A percentile compares a stretch with the other conserved stretches of the same genome.
Conservation (phyloP, 2,888 invertebrate genomes). For the Thelaira solivaga region DNA sequence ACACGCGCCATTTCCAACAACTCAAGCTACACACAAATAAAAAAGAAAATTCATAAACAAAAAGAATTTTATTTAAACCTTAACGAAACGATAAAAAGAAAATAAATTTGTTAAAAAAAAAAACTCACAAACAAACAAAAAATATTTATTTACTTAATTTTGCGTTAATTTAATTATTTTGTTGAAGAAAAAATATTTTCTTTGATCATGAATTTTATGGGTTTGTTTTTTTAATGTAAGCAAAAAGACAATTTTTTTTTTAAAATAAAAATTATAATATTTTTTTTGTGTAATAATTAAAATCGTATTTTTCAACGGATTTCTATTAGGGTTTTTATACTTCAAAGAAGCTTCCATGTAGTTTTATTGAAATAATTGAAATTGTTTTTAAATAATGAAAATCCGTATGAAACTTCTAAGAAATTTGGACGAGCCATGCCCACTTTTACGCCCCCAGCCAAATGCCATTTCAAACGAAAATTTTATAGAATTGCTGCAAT, state of each 20-base stretch:
- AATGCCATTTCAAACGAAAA: too few species aligned
- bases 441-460: too few species aligned
- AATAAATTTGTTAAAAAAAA: conserved; percentile 25
- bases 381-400: too few species aligned
- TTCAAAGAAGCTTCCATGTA: too few species aligned
- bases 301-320: background rate
- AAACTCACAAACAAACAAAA: background rate
- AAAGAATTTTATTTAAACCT: background rate
- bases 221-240: background rate
- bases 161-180: conserved; percentile 50
- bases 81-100: conserved; percentile 18
- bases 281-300: background rate
- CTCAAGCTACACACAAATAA: background rate
- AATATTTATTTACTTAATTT: conserved; percentile 43
- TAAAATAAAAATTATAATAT: background rate
- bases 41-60: conserved; percentile 29
- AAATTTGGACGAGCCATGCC: too few species aligned
- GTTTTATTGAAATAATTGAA: too few species aligned
- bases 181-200: background rate
- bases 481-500: too few species aligned
- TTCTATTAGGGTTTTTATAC: too few species aligned
- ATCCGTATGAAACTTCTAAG: too few species aligned
- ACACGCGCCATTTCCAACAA: conserved; percentile 30
- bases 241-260: background rate
- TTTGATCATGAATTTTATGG: conserved; percentile 32